phyloP scores from a whole-genome alignment of 2,113 vertebrate species.

The Eurystomus gularis region DNA sequence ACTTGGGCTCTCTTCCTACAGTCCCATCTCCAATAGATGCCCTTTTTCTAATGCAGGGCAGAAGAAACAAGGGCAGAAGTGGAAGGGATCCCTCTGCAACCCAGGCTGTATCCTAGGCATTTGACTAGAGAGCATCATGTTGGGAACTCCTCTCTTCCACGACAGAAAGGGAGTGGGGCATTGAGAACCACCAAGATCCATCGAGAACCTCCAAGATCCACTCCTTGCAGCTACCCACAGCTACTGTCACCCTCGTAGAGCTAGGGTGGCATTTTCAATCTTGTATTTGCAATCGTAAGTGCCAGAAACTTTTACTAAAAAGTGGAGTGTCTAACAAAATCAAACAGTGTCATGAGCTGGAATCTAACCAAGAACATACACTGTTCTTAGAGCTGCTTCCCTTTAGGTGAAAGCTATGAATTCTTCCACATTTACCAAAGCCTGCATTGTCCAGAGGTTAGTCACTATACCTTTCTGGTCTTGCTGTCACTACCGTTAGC shows the following conservation, averaged over 20 bases:
- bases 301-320: background rate
- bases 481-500: background rate
- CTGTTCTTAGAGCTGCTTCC: background rate
- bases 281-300: background rate
- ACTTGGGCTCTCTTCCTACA: background rate
- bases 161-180: background rate
- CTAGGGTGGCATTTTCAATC: background rate
- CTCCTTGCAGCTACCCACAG: background rate
- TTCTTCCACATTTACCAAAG: background rate
- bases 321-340: background rate
- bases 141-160: background rate
- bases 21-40: background rate
- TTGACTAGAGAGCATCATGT: background rate
- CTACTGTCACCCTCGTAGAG: accelerated
- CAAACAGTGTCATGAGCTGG: background rate
- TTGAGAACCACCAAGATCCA: background rate
- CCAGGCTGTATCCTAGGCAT: background rate
- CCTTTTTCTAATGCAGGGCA: background rate
- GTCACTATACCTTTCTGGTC: background rate
- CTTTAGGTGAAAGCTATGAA: background rate
- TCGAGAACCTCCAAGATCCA: background rate
- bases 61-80: background rate
- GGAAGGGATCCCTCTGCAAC: background rate
- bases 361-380: background rate
- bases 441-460: background rate